A percentile compares a stretch with the other conserved stretches of the same genome.
Conservation (phyloP, 2,113 vertebrate species). For the Vimba vimba region DNA sequence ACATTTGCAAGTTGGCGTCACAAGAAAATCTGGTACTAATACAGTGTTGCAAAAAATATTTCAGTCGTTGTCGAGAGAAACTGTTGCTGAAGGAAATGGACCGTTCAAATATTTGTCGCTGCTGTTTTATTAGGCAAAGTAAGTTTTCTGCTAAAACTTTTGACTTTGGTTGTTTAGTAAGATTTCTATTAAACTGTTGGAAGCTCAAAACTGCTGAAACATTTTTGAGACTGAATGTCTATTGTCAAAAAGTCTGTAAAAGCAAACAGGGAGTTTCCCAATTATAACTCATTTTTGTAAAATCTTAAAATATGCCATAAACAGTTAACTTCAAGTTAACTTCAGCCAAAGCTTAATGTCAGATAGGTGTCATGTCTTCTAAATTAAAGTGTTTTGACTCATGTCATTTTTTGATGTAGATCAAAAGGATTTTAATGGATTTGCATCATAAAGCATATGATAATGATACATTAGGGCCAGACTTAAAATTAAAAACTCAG, state of each 20-base stretch:
- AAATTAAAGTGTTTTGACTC: neutral
- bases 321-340: neutral
- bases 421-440: neutral
- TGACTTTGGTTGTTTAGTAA: neutral
- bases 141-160: neutral
- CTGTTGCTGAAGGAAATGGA: neutral
- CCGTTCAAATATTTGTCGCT: neutral
- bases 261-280: neutral
- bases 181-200: neutral
- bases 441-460: neutral
- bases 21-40: neutral
- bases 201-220: neutral
- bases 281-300: neutral
- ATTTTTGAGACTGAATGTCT: neutral
- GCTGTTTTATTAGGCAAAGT: fast-evolving
- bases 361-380: neutral
- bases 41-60: neutral
- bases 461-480: neutral
- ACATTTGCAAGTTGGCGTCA: neutral
- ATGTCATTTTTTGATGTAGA: neutral
- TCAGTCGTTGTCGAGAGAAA: neutral
- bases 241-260: neutral
- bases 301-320: neutral
- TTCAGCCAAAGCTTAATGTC: neutral
- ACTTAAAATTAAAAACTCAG: neutral